phyloP scores from a whole-genome alignment of 1,140 invertebrate species.

The Drosophila azteca region DNA sequence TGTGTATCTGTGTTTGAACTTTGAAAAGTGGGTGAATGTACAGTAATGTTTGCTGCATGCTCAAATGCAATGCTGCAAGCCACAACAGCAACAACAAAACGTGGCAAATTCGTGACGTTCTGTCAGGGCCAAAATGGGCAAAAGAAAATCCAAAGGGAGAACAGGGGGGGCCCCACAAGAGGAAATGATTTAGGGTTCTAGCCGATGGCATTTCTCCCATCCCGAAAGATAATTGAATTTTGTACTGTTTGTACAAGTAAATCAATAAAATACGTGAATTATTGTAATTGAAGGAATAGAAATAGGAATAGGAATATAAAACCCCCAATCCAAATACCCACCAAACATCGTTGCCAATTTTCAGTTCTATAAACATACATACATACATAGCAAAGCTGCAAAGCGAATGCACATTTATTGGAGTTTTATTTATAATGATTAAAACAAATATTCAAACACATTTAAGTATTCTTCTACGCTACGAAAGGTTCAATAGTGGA shows the following conservation, averaged over 20 bases:
- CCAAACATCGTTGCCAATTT: too few species aligned
- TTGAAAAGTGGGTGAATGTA: conserved; percentile 84
- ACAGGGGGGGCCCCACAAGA: conserved; percentile 3
- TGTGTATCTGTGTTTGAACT: conserved; percentile 73
- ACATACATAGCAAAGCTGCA: too few species aligned
- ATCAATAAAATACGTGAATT: too few species aligned
- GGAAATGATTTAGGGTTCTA: conserved; percentile 32
- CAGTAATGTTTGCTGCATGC: conserved; percentile 83
- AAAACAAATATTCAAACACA: too few species aligned
- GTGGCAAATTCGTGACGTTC: conserved; percentile 79
- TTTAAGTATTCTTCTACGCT: too few species aligned
- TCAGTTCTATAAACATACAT: too few species aligned
- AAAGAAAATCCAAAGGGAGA: conserved; percentile 27
- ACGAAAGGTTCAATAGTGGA: too few species aligned
- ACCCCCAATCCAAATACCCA: too few species aligned
- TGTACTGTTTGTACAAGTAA: background rate
- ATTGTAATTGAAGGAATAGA: too few species aligned
- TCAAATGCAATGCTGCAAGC: conserved; percentile 66
- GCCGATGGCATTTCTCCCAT: conserved; percentile 24
- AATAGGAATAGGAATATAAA: too few species aligned
- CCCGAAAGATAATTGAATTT: conserved; percentile 13
- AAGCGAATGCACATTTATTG: too few species aligned
- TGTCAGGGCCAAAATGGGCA: conserved; percentile 51
- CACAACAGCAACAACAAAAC: conserved; percentile 47
- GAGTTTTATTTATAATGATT: too few species aligned